phyloP scores from a whole-genome alignment of 2,113 vertebrate genomes.

The Toxotes jaculatrix region DNA sequence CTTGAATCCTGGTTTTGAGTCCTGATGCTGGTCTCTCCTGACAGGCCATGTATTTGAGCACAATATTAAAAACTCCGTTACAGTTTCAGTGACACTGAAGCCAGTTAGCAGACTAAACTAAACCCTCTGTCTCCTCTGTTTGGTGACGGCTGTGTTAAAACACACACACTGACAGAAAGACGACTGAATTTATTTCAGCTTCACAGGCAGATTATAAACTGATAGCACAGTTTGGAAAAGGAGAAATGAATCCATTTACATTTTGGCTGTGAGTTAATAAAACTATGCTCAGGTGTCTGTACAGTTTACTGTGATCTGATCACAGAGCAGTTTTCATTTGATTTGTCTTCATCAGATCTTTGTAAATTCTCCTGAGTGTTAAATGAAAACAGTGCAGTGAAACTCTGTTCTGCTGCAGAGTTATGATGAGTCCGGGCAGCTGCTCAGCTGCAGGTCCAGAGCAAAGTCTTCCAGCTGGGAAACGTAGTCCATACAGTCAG shows the following conservation, averaged over 20 bases:
- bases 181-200: not conserved
- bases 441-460: conserved; percentile 16
- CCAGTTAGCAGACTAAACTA: no score
- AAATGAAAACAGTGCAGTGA: not conserved
- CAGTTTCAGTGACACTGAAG: no score
- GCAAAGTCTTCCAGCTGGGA: not conserved
- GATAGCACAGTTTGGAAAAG: not conserved
- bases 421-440: conserved; percentile 27
- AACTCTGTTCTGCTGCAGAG: not conserved
- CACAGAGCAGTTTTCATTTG: no score
- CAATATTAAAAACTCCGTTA: no score
- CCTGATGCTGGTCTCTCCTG: no score
- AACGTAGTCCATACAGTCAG: not conserved
- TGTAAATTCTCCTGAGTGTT: not conserved
- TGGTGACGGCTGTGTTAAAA: no score
- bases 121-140: no score
- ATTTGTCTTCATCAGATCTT: not conserved
- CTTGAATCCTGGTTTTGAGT: no score
- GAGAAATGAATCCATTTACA: not conserved
- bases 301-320: not conserved
- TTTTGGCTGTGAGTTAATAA: not conserved
- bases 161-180: not conserved
- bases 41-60: no score
- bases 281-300: no score
- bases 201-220: not conserved